Evolutionary conservation across 2,888 invertebrate species (phyloP), one percentile per base, ranked within the genome.

Genomic region (Cinara cedri): DNA sequence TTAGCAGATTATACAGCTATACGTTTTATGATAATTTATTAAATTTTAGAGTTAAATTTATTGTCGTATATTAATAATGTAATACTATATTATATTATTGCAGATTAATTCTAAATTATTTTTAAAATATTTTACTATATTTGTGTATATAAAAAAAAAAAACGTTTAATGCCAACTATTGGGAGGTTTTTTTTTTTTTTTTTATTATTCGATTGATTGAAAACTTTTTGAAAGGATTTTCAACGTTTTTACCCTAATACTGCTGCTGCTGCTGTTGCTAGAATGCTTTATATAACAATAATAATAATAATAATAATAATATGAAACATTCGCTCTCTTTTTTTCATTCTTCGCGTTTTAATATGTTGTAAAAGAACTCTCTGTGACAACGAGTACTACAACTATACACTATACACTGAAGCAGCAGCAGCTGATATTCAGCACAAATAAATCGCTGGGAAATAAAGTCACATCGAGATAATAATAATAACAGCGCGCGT

Each of bases 301-400:
- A 46, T 46, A 14, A 4, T 34, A 34, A 34, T 34, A 34, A 46
- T 46, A 14, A 4, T 34, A 34, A 34, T 34, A 34, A 46, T 46
- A 14, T 66, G 16, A 66, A 66, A 66, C 3, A 49, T 46, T 24
- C 24, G 16, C 6, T 24, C 9, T 10, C 46, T 46, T 66, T n/a
- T n/a, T 66, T 66, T 49, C 66, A 66, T 66, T 66, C 19, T 66
- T 49, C 11, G 24, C 24, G 46, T 66, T 49, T 66, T 66, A 65
- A 66, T 66, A 66, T 46, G 16, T 66, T 66, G 21, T 24, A 66
- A 49, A 66, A 46, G 24, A 66, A 66, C 65, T 21, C 65, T 21
- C 21, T n/a, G 34, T 6, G 6, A 24, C 46, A 44, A 21, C 19
- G 46, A 21, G 3, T 46, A 66, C 66, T 24, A 10, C n/a, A n/a